A percentile compares a stretch with the other conserved stretches of the same genome.
Conservation (phyloP, 1,140 invertebrate genomes). For the Formica exsecta region DNA sequence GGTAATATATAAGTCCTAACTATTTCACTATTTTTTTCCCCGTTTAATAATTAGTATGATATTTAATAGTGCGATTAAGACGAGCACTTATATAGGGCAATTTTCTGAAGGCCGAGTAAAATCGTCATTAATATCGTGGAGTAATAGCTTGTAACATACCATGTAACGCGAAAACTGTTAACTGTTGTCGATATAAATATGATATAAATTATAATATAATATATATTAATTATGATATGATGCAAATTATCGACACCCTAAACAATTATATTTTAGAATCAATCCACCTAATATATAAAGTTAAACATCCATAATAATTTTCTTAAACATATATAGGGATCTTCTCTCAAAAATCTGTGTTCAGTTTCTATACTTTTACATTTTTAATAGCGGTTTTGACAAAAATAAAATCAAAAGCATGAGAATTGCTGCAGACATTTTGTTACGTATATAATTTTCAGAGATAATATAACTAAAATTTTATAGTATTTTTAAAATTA, state of each 20-base stretch:
- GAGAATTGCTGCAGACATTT: background rate
- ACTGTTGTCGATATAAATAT: background rate
- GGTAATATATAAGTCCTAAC: background rate
- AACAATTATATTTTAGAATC: conserved; percentile 2
- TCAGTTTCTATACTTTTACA: background rate
- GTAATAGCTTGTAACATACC: background rate
- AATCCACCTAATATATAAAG: background rate
- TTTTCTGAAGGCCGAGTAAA: background rate
- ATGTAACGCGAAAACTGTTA: conserved; percentile 11
- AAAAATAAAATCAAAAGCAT: background rate
- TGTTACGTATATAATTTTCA: background rate
- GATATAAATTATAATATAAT: no score
- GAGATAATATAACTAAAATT: background rate
- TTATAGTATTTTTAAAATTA: background rate
- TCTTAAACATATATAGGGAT: background rate
- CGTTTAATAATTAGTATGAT: background rate
- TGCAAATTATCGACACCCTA: background rate
- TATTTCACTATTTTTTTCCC: background rate
- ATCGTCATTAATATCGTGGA: background rate
- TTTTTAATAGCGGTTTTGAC: background rate
- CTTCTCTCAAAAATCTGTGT: background rate
- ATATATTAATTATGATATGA: no score
- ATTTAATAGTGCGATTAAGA: background rate
- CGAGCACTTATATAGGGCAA: background rate
- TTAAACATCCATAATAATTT: background rate